Evolutionary conservation across 2,888 invertebrate genomes (phyloP).

Genomic region (Ochlodes sylvanus): DNA sequence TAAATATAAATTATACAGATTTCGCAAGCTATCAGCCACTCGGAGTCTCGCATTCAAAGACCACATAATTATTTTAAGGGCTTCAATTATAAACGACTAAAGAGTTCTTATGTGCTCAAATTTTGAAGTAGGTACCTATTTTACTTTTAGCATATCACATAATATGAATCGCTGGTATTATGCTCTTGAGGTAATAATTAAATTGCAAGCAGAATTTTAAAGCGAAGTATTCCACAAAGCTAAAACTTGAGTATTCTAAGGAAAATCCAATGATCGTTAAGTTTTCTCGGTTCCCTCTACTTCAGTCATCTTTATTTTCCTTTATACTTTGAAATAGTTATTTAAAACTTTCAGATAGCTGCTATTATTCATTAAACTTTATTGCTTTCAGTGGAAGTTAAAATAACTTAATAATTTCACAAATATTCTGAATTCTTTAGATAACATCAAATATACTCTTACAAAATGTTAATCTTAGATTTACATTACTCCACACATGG

Average conservation of each 20-base stretch:
- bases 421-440: too few species aligned
- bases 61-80: not conserved
- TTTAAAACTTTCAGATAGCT: conserved; percentile 43
- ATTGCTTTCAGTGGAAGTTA: conserved; percentile 28
- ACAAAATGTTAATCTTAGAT: too few species aligned
- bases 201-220: not conserved
- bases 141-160: not conserved
- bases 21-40: conserved; percentile 10
- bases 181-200: not conserved
- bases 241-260: conserved; percentile 9
- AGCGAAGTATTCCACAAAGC: conserved; percentile 8
- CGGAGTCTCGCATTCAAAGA: not conserved
- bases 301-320: conserved; percentile 7
- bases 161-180: not conserved
- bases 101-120: conserved; percentile 3
- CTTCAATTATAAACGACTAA: conserved; percentile 8
- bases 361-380: conserved; percentile 43
- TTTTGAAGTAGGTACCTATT: not conserved
- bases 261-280: not conserved
- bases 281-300: not conserved
- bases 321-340: conserved; percentile 35
- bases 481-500: too few species aligned
- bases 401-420: too few species aligned
- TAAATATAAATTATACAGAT: too few species aligned
- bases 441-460: too few species aligned